Conservation (phyloP, 2,797 vertebrate genomes). For the Rhinichthys osculus region DNA sequence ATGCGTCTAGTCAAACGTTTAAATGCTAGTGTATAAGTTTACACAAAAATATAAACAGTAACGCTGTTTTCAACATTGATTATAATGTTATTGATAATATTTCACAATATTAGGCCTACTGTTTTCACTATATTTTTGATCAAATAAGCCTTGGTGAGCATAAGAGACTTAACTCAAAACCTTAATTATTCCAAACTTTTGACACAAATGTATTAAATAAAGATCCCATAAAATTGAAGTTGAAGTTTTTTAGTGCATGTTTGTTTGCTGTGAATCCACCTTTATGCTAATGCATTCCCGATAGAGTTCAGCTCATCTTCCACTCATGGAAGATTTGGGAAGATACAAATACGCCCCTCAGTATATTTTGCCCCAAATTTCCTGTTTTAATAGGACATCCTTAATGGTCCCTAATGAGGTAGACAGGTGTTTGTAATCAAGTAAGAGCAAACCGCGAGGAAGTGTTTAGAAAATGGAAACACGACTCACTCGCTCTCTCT, state of each 20-base stretch:
- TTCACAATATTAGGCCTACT: not conserved
- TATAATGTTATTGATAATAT: not conserved
- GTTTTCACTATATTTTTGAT: not conserved
- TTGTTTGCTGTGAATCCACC: not conserved
- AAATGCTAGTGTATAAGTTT: not conserved
- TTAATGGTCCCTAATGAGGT: not conserved
- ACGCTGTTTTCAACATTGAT: not conserved
- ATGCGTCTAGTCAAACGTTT: not conserved
- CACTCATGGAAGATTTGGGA: too few species aligned
- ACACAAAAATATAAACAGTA: not conserved
- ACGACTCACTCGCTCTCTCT: conserved; percentile 88
- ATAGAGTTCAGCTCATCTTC: too few species aligned
- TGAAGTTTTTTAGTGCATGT: not conserved
- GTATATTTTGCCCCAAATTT: not conserved
- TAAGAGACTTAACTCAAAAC: too few species aligned
- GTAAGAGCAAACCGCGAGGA: not conserved
- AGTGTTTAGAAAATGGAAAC: not conserved
- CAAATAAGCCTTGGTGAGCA: not conserved
- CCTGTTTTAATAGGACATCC: not conserved
- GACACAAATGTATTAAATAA: not conserved
- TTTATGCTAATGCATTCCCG: not conserved
- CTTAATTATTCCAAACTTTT: not conserved
- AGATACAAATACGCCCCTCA: not conserved
- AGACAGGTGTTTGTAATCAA: conserved; percentile 2
- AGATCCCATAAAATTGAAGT: not conserved